Evolutionary conservation across 2,113 vertebrate genomes (phyloP), one percentile per base, ranked within the genome.

Genomic region (Vulpes vulpes): DNA sequence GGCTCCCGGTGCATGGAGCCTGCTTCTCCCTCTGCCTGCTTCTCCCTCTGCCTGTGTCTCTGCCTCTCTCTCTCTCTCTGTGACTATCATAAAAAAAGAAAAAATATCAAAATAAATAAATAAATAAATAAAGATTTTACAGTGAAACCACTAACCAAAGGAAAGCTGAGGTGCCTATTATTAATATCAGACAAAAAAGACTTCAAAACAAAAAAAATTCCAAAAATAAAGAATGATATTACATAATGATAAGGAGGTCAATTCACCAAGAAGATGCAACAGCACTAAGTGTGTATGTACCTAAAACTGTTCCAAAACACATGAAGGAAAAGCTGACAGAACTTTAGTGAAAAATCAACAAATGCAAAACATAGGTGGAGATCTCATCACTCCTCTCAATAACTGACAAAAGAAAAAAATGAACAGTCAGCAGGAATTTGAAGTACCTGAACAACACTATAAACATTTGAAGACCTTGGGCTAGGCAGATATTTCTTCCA

Each of bases 231-330:
- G 43, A 43, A 43, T 43, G 43, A 43, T 43, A 43, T 43, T 43
- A 43, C 43, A 43, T 43, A 43, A 43, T 43, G 43, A 43, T 43
- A 43, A 43, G 43, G 43, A 43, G 43, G 43, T 43, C 43, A 4
- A 27, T 15, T 62, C 8, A 8, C 19, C 23, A 38, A 16, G n/a
- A 86, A 82, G 15, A 38, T 12, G 3, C 6, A 27, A 60, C 12
- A n/a, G 27, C 32, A 10, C 32, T n/a, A 30, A 76, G 17, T 0
- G 2, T 22, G 16, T 1, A 5, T 3, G 4, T 2, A 38, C 3
- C 65, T 43, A 53, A 49, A 32, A 55, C 53, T 55, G 35, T 30
- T 84, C 49, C 49, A 7, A 69, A 81, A 81, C 6, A 30, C 2
- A 8, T 2, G 49, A 81, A n/a, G 51, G 22, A 30, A 60, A 79